Base-by-base conservation (phyloP, 2,113 vertebrate species). In the Anseranas semipalmata region DNA sequence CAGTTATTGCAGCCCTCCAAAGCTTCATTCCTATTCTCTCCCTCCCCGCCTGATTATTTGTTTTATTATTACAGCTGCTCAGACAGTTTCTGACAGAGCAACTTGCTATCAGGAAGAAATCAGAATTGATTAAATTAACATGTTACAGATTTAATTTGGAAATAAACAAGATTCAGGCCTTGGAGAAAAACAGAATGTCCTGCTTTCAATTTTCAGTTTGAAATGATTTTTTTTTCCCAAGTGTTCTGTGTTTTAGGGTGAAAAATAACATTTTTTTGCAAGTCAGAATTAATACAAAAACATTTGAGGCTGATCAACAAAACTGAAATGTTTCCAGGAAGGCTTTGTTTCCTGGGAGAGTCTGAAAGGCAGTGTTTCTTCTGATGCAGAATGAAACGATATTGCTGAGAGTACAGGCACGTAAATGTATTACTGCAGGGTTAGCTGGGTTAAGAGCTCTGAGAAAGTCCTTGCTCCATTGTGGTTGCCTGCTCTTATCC, bases 61-160 rank as follows among this genome's bases (percentile, higher is more conserved):
- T 37, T 78, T 91, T 85, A 62, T 89, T 91, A 73, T 90, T 95
- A 55, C 37, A 93, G 53, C 41, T 30, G 70, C 48, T 92, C 67
- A 80, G 65, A 59, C 9, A 48, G 58, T 66, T 90, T 90, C 48
- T 78, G 56, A 86, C 18, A n/a, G 89, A 85, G 35, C 56, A 93
- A n/a, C 62, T 89, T 11, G 58, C 62, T 78, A 14, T 73, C 62
- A 89, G 90, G 93, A 95, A 79, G 93, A 85, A 89, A 96, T 92
- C 80, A 68, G 43, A 92, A 91, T 21, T 91, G 24, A 94, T 95
- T 95, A 90, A 86, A 93, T 93, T 92, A 94, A 56, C 73, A 82
- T 56, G 21, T 78, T 85, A 41, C 45, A 62, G 55, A n/a, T 91
- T 85, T 92, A 85, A 92, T 94, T 85, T 85, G 73, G 75, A 76